Evolutionary conservation across 2,797 vertebrate genomes (phyloP).

Genomic region (Coccyzus lansbergi): DNA sequence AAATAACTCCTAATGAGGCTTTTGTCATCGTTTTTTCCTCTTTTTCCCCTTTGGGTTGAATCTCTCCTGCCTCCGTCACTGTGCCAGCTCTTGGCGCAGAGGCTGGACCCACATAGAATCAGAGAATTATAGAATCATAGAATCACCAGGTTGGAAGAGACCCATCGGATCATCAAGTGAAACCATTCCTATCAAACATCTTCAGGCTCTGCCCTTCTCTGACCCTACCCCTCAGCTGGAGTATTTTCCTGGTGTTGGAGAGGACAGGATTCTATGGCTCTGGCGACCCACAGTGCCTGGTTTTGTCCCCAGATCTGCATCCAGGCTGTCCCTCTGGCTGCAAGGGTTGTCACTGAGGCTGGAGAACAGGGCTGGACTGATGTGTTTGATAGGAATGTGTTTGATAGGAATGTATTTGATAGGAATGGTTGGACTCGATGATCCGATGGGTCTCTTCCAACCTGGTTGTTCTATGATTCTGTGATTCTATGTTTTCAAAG

Average conservation of each 20-base stretch:
- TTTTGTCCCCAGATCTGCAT: rapidly evolving
- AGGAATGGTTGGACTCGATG: no score
- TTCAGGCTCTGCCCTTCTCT: neutral
- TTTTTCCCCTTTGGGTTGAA: neutral
- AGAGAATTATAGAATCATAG: no score
- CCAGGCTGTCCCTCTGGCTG: neutral
- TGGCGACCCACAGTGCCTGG: neutral
- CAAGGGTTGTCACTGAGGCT: neutral
- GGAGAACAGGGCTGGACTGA: neutral
- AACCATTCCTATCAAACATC: no score
- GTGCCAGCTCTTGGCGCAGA: neutral
- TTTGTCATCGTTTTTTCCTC: neutral
- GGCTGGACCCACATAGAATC: rapidly evolving
- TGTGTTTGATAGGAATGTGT: no score
- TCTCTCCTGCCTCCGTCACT: neutral
- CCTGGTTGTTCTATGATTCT: no score
- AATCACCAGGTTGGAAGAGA: no score
- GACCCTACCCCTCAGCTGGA: rapidly evolving
- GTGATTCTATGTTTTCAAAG: neutral
- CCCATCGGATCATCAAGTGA: no score
- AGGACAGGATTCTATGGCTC: neutral
- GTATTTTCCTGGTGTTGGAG: rapidly evolving
- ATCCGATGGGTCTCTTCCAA: no score
- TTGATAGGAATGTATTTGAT: no score
- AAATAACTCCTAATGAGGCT: neutral